phyloP scores from a whole-genome alignment of 2,888 invertebrate genomes.

The Sinohyriopsis cumingii region DNA sequence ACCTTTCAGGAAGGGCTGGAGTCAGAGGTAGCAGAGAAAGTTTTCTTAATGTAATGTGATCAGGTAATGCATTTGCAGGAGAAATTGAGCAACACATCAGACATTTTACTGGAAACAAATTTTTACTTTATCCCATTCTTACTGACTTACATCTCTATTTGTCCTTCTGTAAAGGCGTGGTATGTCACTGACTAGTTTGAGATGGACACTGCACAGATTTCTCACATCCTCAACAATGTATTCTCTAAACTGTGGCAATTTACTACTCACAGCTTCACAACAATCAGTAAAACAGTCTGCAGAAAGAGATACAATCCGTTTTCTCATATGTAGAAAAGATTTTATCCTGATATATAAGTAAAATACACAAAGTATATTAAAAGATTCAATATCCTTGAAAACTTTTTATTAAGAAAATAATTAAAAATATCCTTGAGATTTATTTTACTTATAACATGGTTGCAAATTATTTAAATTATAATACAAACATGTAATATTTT shows the following conservation, averaged over 20 bases:
- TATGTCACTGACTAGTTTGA: constrained; percentile 85
- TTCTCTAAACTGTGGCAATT: constrained; percentile 56
- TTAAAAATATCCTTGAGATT: no score
- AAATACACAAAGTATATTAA: no score
- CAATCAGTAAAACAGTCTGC: constrained; percentile 50
- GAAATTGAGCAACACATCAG: no score
- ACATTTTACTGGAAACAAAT: not conserved
- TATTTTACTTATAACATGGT: no score
- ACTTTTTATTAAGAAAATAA: not conserved
- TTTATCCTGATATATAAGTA: not conserved
- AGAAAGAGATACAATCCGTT: constrained; percentile 1
- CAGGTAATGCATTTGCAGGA: no score
- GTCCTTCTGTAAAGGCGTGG: constrained; percentile 94
- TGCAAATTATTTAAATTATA: no score
- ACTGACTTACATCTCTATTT: constrained; percentile 80
- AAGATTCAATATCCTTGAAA: no score
- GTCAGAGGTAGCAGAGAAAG: no score
- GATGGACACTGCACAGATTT: constrained; percentile 61
- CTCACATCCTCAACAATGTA: constrained; percentile 64
- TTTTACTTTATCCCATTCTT: not conserved
- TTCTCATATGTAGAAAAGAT: not conserved
- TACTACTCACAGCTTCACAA: constrained; percentile 33
- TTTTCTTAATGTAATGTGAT: no score
- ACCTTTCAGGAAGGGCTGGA: no score
- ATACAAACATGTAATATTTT: no score